Percentiles rank a stretch among this genome's conserved stretches.
phyloP scores from a whole-genome alignment of 2,888 invertebrate species.

The Drosophila picticornis region DNA sequence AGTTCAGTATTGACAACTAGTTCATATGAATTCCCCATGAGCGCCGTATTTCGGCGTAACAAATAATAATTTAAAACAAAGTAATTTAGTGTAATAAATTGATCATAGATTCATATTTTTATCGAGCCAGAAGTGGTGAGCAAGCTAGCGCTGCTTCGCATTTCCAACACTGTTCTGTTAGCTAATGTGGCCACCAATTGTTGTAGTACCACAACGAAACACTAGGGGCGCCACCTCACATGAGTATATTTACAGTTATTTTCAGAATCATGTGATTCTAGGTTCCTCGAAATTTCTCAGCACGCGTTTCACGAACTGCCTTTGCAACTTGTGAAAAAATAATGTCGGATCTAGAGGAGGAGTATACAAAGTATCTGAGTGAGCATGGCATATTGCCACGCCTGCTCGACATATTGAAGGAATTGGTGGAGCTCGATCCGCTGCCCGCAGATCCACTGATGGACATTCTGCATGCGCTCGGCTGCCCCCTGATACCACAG shows the following conservation, averaged over 20 bases:
- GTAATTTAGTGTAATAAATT: not conserved
- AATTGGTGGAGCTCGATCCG: constrained; percentile 42
- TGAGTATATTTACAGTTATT: constrained; percentile 49
- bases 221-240: constrained; percentile 15
- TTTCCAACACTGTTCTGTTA: not conserved
- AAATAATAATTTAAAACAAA: not conserved
- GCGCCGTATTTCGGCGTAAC: not conserved
- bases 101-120: not conserved
- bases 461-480: constrained; percentile 50
- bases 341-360: constrained; percentile 50
- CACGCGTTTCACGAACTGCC: constrained; percentile 3
- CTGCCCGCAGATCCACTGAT: constrained; percentile 56
- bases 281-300: constrained; percentile 5
- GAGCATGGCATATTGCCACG: constrained; percentile 50
- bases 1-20: not conserved
- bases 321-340: not conserved
- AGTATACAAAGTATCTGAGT: constrained; percentile 40
- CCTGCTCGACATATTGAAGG: constrained; percentile 45
- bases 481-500: constrained; percentile 66
- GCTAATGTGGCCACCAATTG: constrained; percentile 13
- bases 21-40: not conserved
- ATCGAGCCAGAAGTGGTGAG: not conserved
- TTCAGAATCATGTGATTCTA: constrained; percentile 12
- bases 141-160: not conserved
- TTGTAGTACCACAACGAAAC: constrained; percentile 5